Base-by-base conservation (phyloP, 1,140 invertebrate genomes). In the Lordiphosa clarofinis region DNA sequence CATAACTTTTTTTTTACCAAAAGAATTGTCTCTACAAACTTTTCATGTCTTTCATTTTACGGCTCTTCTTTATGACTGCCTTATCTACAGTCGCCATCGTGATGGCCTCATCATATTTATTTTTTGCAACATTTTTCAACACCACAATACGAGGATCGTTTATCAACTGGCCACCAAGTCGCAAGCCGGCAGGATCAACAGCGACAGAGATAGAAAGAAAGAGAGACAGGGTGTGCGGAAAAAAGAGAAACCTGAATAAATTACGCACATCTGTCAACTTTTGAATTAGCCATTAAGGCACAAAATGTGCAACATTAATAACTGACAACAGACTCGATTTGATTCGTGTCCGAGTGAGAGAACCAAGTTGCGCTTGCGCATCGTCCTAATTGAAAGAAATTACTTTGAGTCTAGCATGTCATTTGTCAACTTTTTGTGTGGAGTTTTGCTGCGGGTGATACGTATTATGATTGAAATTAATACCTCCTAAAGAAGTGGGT, bases 291-390 rank as follows among this genome's bases (percentile, higher is more conserved):
- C 84, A 88, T 88, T 88, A 88, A 87, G 82, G 75, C 75, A 58
- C 79, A 86, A 88, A 88, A 86, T 87, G 87, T 79, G 87, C 79
- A 76, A 78, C 82, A 88, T 88, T 88, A 88, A 88, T 88, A 88
- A 79, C 87, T 87, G 87, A 82, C 87, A 86, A 55, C 31, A 56
- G 58, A 50, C 63, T 58, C 66, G 76, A 82, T 86, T 88, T 88
- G 86, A 87, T 88, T 84, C 75, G 73, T 67, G 56, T 68, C 54
- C 12, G 19, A 46, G 40, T 36, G 38, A 46, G 50, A 36, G 56
- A 4, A 35, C 28, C 15, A 12, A 46, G 53, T 57, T 67, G 66
- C 66, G 73, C 60, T 42, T 75, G 74, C 58, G 64, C 72, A 71
- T 58, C 54, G 43, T 73, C 86, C 76, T 88, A 88, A 87, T 88